Base-by-base conservation (phyloP, 2,888 invertebrate species). In the Sussaba pulchella region DNA sequence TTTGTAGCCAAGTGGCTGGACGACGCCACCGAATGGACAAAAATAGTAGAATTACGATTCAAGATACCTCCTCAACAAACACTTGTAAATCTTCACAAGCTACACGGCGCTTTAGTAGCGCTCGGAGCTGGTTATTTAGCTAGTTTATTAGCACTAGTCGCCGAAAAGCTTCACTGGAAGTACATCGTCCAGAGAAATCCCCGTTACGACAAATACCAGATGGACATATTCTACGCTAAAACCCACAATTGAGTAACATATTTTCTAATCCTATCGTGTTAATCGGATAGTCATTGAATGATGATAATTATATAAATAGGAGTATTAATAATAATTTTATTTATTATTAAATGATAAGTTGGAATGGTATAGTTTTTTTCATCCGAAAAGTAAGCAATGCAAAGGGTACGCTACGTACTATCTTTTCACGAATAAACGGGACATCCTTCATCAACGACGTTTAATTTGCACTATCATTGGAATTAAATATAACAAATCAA, bases 1-100 rank as follows among this genome's bases (percentile, higher is more conserved):
- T 92, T 97, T 4, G 94, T 97, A 0, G 93, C 94, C 77, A 97
- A 97, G 89, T 97, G 97, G 97, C 90, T 96, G 1, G 95, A 94
- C 78, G 97, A 97, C 89, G 95, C 95, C 0, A 96, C 96, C 93
- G 92, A 94, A 63, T 93, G 94, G 71, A 93, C 94, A 1, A 91
- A 94, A 59, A 94, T 94, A 78, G 93, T 93, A 0, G 95, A 94
- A 87, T 87, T 91, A 52, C 92, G 92, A 67, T 88, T 89, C 67
- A 89, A 92, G 50, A 93, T 94, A 54, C 93, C 94, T 0, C 94
- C 94, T 71, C 92, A 94, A n/a, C 96, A 96, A 90, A 96, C 97
- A 3, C 89, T 97, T 12, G 96, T 97, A 94, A 95, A 96, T 91
- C 93, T 97, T 84, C 94, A 94, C 83, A 97, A 97, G 89, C 93